Evolutionary conservation across 2,797 vertebrate genomes (phyloP), one percentile per base, ranked within the genome.

Genomic region (Sebastiscus tertius): DNA sequence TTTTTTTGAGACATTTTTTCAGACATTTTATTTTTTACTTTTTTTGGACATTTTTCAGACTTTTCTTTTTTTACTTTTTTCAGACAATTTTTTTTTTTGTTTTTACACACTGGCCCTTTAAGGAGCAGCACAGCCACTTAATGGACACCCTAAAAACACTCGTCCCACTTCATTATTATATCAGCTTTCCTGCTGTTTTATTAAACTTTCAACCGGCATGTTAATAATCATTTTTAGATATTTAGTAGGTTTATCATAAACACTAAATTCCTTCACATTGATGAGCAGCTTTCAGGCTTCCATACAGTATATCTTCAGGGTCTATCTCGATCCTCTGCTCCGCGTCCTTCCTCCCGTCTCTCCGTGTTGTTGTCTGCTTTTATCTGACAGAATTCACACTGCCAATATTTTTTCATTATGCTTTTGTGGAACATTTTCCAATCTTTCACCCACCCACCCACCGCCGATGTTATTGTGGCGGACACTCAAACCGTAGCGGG

Each of bases 391-490:
- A 77, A 87, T 82, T 77, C 12, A 0, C 34, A 3, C 36, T 18
- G 46, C 59, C 64, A 33, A 6, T 74, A 59, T 81, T 49, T 79
- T 71, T 56, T 61, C 54, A 68, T 72, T 56, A 39, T 26, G 29
- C 62, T 79, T 81, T 74, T 66, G 65, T 86, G 56, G 58, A 80
- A 70, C 66, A 59, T 74, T 81, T 79, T 83, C 71, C 82, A 78
- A 65, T 80, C 75, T 88, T 77, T 61, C 31, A 59, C 71, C 55
- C 77, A 8, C 68, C 65, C 82, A 12, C 68, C 82, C 80, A 78
- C 79, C 2, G 16, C 54, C 12, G 3, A 18, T 54, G 67, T 86
- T 70, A 78, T 88, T 86, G 65, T 81, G 75, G 22, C 24, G 5
- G 67, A 74, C 68, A 77, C 90, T 92, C 77, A 46, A 75, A 79